Evolutionary conservation across 2,797 vertebrate species (phyloP).

Genomic region (Galagoides demidoff): DNA sequence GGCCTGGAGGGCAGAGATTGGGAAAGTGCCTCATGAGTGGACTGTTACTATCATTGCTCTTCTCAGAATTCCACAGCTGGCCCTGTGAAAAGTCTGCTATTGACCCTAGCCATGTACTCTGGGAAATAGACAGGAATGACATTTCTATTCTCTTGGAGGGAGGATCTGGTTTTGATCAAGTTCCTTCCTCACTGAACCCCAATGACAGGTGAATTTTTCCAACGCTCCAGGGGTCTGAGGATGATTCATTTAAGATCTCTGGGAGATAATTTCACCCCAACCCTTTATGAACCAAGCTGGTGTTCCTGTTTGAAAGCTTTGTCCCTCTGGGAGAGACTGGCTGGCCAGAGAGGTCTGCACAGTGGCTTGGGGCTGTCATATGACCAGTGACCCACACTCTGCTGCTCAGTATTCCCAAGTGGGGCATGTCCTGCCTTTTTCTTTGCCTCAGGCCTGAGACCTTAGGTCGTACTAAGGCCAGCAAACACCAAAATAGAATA

Average conservation of each 20-base stretch:
- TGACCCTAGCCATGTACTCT: too few relatives aligned
- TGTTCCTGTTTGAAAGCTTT: neutral
- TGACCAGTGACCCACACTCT: neutral
- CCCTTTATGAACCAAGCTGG: neutral
- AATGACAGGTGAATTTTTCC: neutral
- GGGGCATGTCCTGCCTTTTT: neutral
- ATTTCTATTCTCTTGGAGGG: neutral
- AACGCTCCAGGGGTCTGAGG: neutral
- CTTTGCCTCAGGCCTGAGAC: neutral
- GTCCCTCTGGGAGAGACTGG: neutral
- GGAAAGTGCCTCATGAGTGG: neutral
- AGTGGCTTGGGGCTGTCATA: accelerated
- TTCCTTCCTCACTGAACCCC: neutral
- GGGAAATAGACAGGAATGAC: neutral
- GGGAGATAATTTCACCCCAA: neutral
- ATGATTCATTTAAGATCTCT: neutral
- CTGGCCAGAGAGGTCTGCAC: neutral
- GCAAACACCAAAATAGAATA: neutral
- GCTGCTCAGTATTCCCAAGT: neutral
- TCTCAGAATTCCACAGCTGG: neutral
- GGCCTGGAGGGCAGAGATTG: neutral
- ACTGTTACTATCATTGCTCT: accelerated
- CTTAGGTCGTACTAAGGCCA: accelerated
- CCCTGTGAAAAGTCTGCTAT: accelerated
- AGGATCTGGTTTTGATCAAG: too few relatives aligned